Evolutionary conservation across 2,113 vertebrate genomes (phyloP), one percentile per base, ranked within the genome.

Genomic region (Egretta garzetta): DNA sequence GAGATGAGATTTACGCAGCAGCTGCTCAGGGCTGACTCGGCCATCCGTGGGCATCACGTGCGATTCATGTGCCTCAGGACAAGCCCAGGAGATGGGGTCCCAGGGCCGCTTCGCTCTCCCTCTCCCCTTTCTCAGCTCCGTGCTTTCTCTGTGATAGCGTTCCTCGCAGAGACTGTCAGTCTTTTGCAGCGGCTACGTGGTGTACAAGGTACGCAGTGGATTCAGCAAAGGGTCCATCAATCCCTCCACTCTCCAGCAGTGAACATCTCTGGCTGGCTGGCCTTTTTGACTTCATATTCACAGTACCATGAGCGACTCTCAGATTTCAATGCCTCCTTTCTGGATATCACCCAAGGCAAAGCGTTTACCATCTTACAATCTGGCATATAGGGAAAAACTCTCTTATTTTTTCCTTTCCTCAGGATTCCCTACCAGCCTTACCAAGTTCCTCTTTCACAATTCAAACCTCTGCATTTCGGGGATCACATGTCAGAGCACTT

Each of bases 51-150:
- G 45, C 79, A 68, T n/a, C 88, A 14, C 47, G 5, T 6, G 23
- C 10, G 26, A 6, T 14, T 26, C 26, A 2, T 0, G 23, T 43
- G 47, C 27, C 84, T 37, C 67, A 6, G 52, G 63, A 59, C 7
- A 3, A 52, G 58, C 41, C 56, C 58, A 15, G 49, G 67, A 39
- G 68, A 37, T 9, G 73, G 58, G 17, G 39, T 91, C 45, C 43
- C 9, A 1, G 1, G 1, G 18, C 28, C 67, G 10, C 49, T 33
- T 2, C 0, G 1, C 45, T 52, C 32, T 30, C 63, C 43, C 41
- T 94, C 70, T 81, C 13, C 64, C 24, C 35, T 33, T 63, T 37
- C 39, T 18, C 58, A 60, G 26, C 41, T 55, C 9, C 2, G 14
- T 8, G 43, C 32, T 59, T 41, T 63, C 33, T 47, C 28, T 22